A percentile compares a stretch with the other conserved stretches of the same genome.
These are phyloP conservation scores for Pangasius krempfi DNA, from an alignment of 2,797 vertebrate species.

Conservation along the genomic window DNA sequence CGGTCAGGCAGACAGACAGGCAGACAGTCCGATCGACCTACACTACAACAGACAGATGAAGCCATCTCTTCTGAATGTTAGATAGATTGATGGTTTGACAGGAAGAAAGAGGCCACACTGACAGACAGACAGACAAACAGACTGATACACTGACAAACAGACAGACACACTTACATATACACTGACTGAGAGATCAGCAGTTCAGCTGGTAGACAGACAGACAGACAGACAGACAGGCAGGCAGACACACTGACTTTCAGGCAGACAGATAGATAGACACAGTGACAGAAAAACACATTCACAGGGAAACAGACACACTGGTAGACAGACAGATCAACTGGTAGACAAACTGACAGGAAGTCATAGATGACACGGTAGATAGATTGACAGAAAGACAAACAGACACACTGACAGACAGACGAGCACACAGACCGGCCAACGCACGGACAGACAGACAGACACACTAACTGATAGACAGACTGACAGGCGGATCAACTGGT, in stretches of 20 bases:
- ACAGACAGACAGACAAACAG: neutral
- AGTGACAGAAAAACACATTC: neutral
- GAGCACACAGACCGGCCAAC: too few relatives aligned
- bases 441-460: too few relatives aligned
- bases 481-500: too few relatives aligned
- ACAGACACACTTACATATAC: neutral
- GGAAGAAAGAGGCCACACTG: too few relatives aligned
- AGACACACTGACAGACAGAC: neutral
- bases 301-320: neutral
- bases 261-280: too few relatives aligned
- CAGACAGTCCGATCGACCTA: too few relatives aligned
- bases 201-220: neutral
- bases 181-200: neutral
- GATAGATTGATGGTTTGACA: neutral
- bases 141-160: neutral
- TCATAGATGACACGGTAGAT: neutral
- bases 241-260: neutral
- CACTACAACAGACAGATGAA: too few relatives aligned
- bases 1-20: too few relatives aligned
- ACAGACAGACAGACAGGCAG: neutral
- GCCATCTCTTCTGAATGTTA: too few relatives aligned
- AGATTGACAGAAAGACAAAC: neutral
- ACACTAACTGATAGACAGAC: neutral
- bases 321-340: neutral
- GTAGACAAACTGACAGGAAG: neutral